Conservation (phyloP, 2,113 vertebrate species). For the Dicerorhinus sumatrensis region DNA sequence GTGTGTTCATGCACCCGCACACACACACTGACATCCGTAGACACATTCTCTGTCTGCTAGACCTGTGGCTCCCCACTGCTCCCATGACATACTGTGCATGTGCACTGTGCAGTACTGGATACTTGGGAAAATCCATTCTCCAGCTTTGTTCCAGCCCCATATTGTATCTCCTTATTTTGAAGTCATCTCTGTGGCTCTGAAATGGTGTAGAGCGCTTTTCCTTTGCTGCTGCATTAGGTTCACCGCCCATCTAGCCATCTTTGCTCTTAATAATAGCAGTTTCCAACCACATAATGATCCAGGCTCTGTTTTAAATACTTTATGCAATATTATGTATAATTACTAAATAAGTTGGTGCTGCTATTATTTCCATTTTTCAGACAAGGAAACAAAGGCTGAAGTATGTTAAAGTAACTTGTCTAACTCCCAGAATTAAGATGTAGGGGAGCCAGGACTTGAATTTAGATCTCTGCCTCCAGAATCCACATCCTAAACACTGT, state of each 20-base stretch:
- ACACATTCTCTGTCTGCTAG: not conserved
- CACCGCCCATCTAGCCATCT: not conserved
- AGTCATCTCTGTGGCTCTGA: not conserved
- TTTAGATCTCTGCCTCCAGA: not conserved
- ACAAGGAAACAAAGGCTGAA: conserved; percentile 1
- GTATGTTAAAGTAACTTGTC: not conserved
- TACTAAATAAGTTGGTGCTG: not conserved
- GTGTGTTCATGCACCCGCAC: not conserved
- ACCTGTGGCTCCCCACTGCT: not conserved
- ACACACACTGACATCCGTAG: not conserved
- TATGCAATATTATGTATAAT: not conserved
- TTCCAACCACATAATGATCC: not conserved
- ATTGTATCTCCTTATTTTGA: not conserved
- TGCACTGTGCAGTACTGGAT: accelerated
- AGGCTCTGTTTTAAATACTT: not conserved
- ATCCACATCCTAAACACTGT: not conserved
- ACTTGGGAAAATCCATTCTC: not conserved
- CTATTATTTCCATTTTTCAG: not conserved
- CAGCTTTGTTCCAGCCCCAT: not conserved
- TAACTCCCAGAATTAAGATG: not conserved
- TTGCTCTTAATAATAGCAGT: not conserved
- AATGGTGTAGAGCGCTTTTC: not conserved
- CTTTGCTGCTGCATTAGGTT: not conserved
- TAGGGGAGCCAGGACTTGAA: not conserved
- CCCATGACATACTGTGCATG: not conserved